Conservation (phyloP, 2,113 vertebrate genomes). For the Hippopotamus amphibius region DNA sequence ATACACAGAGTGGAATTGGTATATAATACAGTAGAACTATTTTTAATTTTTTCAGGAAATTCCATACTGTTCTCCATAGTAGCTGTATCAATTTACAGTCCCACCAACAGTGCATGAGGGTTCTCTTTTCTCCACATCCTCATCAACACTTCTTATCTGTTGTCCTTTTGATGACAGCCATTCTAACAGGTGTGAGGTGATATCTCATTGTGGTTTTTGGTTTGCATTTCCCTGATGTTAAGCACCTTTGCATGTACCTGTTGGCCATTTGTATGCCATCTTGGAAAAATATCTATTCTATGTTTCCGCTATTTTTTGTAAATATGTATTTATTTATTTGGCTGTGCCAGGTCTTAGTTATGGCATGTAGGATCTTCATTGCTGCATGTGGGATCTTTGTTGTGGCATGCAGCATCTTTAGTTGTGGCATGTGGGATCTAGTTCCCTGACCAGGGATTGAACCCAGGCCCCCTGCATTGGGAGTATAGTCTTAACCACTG, state of each 20-base stretch:
- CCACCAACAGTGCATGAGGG: neutral
- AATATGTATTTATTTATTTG: too few species aligned
- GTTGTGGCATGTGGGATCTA: too few species aligned
- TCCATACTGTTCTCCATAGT: neutral
- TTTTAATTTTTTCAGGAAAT: neutral
- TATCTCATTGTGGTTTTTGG: neutral
- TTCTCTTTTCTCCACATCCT: neutral
- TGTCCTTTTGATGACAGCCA: neutral
- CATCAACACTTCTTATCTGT: neutral
- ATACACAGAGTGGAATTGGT: neutral
- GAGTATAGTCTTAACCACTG: too few species aligned
- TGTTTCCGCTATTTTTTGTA: neutral
- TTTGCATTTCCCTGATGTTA: neutral
- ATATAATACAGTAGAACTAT: too few species aligned
- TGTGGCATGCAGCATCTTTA: too few species aligned
- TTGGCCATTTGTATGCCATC: neutral
- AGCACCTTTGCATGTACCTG: neutral
- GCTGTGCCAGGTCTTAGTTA: too few species aligned
- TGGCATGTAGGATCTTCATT: too few species aligned
- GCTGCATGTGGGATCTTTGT: too few species aligned
- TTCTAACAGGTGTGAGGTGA: neutral
- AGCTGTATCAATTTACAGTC: neutral
- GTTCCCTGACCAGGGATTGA: too few species aligned
- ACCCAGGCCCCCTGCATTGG: too few species aligned
- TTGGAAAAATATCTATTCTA: neutral